Evolutionary conservation across 2,888 invertebrate genomes (phyloP).

Genomic region (Polydesmus complanatus): DNA sequence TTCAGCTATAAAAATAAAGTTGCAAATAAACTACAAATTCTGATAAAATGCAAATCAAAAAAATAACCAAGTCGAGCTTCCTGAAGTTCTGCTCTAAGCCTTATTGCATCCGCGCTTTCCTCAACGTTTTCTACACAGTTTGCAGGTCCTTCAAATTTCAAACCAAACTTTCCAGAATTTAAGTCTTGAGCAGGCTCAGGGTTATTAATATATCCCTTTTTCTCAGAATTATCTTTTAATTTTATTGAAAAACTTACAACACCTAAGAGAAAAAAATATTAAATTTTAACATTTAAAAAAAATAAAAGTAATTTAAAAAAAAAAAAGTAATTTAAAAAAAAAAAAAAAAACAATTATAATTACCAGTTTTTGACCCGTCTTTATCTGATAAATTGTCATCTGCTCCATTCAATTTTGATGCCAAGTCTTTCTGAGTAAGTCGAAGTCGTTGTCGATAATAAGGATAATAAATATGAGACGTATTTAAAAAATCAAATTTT

Average conservation of each 20-base stretch:
- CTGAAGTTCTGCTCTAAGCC: neutral
- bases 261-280: slow-evolving; percentile 34
- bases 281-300: neutral
- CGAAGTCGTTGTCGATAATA: slow-evolving; percentile 48
- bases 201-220: neutral
- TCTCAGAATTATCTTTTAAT: slow-evolving; percentile 44
- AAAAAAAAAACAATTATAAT: neutral
- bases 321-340: neutral
- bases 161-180: neutral
- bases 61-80: neutral
- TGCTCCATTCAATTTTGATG: neutral
- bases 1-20: slow-evolving; percentile 27
- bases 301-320: neutral
- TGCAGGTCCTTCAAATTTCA: neutral
- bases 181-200: neutral
- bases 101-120: neutral
- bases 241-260: slow-evolving; percentile 77
- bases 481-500: slow-evolving; percentile 70
- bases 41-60: neutral
- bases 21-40: neutral
- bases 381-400: neutral
- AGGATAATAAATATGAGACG: slow-evolving; percentile 57
- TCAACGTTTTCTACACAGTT: neutral
- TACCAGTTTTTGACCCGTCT: neutral
- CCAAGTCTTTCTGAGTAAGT: neutral